Percentiles rank a stretch among this genome's conserved stretches.
Evolutionary conservation across 2,888 invertebrate genomes (phyloP).

Genomic region (Abrostola tripartita): DNA sequence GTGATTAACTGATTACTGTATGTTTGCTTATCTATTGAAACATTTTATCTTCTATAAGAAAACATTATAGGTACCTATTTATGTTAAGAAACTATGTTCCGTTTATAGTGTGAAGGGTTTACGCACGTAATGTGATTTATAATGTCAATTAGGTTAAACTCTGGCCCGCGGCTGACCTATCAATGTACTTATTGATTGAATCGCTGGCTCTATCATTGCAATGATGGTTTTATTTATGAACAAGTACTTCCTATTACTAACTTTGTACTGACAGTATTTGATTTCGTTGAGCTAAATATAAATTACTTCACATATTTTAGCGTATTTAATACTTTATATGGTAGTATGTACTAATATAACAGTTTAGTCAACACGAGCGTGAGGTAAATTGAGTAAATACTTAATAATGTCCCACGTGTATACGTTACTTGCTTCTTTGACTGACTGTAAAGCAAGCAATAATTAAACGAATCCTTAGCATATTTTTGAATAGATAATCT

Average conservation of each 20-base stretch:
- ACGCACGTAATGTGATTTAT: conserved; percentile 44
- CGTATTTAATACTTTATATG: too few relatives aligned
- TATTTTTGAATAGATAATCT: conserved; percentile 9
- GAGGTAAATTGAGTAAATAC: too few relatives aligned
- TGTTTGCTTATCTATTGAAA: too few relatives aligned
- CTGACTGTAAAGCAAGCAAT: too few relatives aligned
- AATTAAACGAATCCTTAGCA: background rate
- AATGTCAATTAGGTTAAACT: conserved; percentile 66
- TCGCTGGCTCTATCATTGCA: conserved; percentile 46
- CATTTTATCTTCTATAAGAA: background rate
- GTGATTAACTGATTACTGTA: too few relatives aligned
- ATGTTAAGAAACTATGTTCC: too few relatives aligned
- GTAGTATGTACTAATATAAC: too few relatives aligned
- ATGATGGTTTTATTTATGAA: conserved; percentile 43
- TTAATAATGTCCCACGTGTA: background rate
- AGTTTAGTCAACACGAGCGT: too few relatives aligned
- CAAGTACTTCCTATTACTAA: conserved; percentile 25
- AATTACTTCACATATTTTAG: too few relatives aligned
- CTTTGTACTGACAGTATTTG: conserved; percentile 8
- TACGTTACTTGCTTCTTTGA: background rate
- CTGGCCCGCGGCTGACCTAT: conserved; percentile 55
- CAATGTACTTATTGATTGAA: conserved; percentile 55
- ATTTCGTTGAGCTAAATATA: background rate
- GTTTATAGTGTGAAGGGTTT: conserved; percentile 32
- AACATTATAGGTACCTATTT: too few relatives aligned